Conservation (phyloP, 2,797 vertebrate genomes). For the Rhinella marina region DNA sequence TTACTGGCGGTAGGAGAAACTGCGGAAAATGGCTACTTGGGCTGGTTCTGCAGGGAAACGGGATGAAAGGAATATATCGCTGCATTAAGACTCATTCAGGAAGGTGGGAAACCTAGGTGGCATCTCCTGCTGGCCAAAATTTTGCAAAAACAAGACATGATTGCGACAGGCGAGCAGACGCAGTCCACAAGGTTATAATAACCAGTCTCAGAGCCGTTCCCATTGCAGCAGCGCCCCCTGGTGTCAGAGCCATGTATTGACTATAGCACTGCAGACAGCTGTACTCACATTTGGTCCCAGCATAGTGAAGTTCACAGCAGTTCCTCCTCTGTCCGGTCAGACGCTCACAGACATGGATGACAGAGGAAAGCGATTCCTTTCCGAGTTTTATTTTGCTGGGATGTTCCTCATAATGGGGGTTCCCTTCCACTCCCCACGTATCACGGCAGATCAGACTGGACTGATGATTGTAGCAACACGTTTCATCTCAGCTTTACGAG, state of each 20-base stretch:
- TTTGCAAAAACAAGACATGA: no score
- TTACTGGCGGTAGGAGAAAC: not conserved
- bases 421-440: no score
- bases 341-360: no score
- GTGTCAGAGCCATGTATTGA: not conserved
- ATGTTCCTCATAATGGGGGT: no score
- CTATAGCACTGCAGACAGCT: not conserved
- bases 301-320: no score
- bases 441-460: no score
- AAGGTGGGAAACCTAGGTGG: not conserved
- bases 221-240: slow-evolving; percentile 1
- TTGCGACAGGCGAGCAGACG: not conserved
- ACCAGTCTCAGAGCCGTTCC: not conserved
- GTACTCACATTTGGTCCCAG: not conserved
- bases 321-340: no score
- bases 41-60: not conserved
- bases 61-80: not conserved
- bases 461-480: no score
- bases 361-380: no score
- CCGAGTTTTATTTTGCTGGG: no score
- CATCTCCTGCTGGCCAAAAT: not conserved
- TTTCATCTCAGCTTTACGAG: no score
- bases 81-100: not conserved
- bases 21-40: not conserved
- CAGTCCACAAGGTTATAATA: not conserved